Conservation (phyloP, 2,888 invertebrate genomes). For the Neoascia interrupta region DNA sequence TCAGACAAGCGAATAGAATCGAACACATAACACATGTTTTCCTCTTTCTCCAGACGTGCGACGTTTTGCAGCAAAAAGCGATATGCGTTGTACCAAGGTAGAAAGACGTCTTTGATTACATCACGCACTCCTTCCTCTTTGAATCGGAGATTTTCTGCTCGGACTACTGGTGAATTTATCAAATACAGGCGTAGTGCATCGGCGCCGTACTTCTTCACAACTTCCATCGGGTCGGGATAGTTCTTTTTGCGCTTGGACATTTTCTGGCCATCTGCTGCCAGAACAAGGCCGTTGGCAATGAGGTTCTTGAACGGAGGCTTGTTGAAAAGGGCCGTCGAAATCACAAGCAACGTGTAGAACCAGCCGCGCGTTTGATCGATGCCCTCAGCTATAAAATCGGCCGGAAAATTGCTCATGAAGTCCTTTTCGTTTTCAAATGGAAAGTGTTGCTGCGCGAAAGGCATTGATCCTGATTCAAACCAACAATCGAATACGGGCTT, state of each 20-base stretch:
- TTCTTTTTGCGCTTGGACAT: slow-evolving; percentile 99
- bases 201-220: slow-evolving; percentile 95
- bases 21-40: slow-evolving; percentile 81
- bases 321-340: slow-evolving; percentile 96
- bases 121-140: slow-evolving; percentile 98
- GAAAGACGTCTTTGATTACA: slow-evolving; percentile 97
- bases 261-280: slow-evolving; percentile 99
- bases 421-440: slow-evolving; percentile 95
- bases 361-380: slow-evolving; percentile 99
- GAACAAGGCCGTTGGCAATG: slow-evolving; percentile 96
- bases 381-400: slow-evolving; percentile 99
- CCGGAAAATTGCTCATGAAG: slow-evolving; percentile 95
- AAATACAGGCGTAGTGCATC: slow-evolving; percentile 97
- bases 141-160: slow-evolving; percentile 97
- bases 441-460: slow-evolving; percentile 97
- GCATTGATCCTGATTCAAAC: slow-evolving; percentile 99
- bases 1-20: slow-evolving; percentile 80
- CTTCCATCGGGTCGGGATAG: slow-evolving; percentile 97
- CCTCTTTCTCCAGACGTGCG: slow-evolving; percentile 87
- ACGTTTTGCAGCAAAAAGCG: slow-evolving; percentile 97
- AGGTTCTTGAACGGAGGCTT: slow-evolving; percentile 99
- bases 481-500: slow-evolving; percentile 99
- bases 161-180: slow-evolving; percentile 98
- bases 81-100: slow-evolving; percentile 98
- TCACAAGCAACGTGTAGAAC: slow-evolving; percentile 99